phyloP scores from a whole-genome alignment of 2,797 vertebrate genomes.

The Morus bassanus region DNA sequence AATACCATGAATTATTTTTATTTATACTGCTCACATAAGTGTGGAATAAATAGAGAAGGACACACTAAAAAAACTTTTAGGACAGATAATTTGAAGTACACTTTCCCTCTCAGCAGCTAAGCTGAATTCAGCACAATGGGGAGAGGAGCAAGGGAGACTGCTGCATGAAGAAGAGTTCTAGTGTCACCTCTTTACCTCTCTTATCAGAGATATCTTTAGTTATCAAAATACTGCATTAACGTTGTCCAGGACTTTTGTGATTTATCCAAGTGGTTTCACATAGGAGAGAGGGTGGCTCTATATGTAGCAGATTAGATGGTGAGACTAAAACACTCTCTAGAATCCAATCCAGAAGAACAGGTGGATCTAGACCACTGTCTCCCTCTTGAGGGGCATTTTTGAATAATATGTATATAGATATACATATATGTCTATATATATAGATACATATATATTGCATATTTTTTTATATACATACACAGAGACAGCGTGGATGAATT shows the following conservation, averaged over 20 bases:
- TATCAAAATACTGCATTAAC: not conserved
- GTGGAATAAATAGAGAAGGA: not conserved
- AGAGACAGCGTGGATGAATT: not conserved
- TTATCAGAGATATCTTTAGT: not conserved
- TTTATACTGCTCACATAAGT: not conserved
- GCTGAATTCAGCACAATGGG: not conserved
- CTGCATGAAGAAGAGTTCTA: not conserved
- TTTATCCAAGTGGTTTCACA: not conserved
- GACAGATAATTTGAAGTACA: not conserved
- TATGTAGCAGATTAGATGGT: not conserved
- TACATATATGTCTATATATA: accelerated
- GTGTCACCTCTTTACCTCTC: not conserved
- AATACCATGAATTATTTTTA: not conserved
- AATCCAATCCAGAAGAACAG: not conserved
- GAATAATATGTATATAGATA: not conserved
- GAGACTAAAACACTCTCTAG: not conserved
- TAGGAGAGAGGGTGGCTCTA: not conserved
- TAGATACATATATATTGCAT: not conserved
- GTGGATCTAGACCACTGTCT: not conserved
- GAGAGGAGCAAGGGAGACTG: not conserved
- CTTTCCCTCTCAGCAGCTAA: not conserved
- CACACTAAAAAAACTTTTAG: not conserved
- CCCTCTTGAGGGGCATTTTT: not conserved
- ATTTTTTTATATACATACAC: not conserved
- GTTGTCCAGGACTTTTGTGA: not conserved